These are phyloP conservation scores for Diadophis punctatus DNA, from an alignment of 2,113 vertebrate species.

Conservation along the genomic window DNA sequence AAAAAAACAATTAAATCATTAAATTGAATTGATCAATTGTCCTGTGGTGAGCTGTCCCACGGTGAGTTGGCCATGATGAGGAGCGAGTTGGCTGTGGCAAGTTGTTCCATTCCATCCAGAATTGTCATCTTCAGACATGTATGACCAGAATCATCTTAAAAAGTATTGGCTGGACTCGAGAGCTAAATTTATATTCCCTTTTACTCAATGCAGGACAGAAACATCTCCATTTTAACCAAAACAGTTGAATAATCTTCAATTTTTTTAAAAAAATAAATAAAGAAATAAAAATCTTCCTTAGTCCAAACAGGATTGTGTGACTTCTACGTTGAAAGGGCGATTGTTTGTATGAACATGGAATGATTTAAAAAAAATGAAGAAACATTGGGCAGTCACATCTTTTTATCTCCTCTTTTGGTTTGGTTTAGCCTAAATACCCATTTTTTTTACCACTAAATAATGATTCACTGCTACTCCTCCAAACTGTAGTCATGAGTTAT, in stretches of 20 bases:
- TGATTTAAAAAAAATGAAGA: neutral
- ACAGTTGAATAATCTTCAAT: too few relatives aligned
- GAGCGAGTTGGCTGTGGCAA: too few relatives aligned
- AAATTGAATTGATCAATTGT: too few relatives aligned
- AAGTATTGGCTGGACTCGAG: slow-evolving; percentile 6
- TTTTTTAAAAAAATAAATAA: neutral
- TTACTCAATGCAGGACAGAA: neutral
- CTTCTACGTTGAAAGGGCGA: neutral
- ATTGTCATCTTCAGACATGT: slow-evolving; percentile 1
- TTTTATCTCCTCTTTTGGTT: neutral
- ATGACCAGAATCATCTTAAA: slow-evolving; percentile 39
- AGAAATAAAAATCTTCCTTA: neutral
- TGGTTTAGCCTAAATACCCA: neutral
- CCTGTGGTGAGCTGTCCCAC: too few relatives aligned
- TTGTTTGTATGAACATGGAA: neutral
- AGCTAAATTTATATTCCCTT: slow-evolving; percentile 1
- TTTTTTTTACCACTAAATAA: neutral
- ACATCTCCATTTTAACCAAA: neutral
- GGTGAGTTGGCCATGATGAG: too few relatives aligned
- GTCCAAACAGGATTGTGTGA: neutral
- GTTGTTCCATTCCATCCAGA: too few relatives aligned
- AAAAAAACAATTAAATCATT: too few relatives aligned
- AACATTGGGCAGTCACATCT: neutral
- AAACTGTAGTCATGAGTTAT: neutral
- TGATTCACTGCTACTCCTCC: neutral